phyloP scores from a whole-genome alignment of 2,888 invertebrate species.

The Heliconius sara region DNA sequence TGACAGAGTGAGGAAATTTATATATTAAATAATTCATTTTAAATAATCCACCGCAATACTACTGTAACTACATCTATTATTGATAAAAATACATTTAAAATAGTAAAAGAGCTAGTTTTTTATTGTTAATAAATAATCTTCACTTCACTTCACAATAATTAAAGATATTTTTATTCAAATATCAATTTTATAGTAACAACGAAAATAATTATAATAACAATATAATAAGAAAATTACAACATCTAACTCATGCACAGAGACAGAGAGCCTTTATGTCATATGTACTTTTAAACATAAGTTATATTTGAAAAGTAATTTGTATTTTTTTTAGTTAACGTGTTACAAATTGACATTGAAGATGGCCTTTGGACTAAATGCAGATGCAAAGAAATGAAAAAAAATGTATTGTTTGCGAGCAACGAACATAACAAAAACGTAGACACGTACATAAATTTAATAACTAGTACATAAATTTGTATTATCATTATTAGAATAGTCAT shows the following conservation, averaged over 20 bases:
- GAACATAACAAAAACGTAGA: too few relatives aligned
- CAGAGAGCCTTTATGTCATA: neutral
- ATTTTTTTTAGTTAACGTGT: too few relatives aligned
- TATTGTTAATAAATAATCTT: neutral
- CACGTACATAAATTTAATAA: too few relatives aligned
- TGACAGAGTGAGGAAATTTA: too few relatives aligned
- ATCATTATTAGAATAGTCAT: too few relatives aligned
- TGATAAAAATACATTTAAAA: neutral
- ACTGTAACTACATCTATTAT: neutral
- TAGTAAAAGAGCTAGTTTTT: too few relatives aligned
- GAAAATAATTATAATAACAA: neutral
- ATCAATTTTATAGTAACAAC: neutral
- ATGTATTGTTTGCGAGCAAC: too few relatives aligned
- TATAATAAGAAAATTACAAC: neutral
- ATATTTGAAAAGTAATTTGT: too few relatives aligned
- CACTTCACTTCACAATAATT: neutral
- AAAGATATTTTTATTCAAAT: neutral
- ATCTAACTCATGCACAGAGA: neutral
- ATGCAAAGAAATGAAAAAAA: too few relatives aligned
- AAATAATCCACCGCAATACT: neutral
- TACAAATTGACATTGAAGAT: too few relatives aligned
- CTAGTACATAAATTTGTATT: too few relatives aligned
- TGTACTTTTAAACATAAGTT: neutral
- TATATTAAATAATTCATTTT: neutral
- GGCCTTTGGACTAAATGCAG: too few relatives aligned